Evolutionary conservation across 2,797 vertebrate genomes (phyloP).

Genomic region (Coccyzus lansbergi): DNA sequence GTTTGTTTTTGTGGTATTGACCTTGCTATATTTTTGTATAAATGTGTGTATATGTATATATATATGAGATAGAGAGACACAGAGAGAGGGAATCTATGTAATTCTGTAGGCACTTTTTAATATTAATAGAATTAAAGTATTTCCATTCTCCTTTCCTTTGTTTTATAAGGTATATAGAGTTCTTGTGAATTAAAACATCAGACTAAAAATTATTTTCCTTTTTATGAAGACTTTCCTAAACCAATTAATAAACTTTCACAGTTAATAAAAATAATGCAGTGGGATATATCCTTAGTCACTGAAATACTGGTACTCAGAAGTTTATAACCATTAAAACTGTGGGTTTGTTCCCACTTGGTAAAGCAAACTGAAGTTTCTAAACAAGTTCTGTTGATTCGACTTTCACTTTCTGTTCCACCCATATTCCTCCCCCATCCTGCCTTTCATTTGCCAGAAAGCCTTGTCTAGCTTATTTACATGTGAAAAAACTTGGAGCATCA

Average conservation of each 20-base stretch:
- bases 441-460: slow-evolving; percentile 79
- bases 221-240: neutral
- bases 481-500: slow-evolving; percentile 87
- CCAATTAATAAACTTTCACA: neutral
- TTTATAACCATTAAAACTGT: neutral
- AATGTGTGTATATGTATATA: neutral
- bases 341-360: neutral
- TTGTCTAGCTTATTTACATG: slow-evolving; percentile 91
- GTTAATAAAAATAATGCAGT: neutral
- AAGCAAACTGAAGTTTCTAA: slow-evolving; percentile 20
- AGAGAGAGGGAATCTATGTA: neutral
- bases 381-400: slow-evolving; percentile 15
- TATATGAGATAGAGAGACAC: neutral
- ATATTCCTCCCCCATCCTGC: slow-evolving; percentile 66
- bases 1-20: neutral
- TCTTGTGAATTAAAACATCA: neutral
- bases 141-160: neutral
- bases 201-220: neutral
- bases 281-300: neutral
- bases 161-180: neutral
- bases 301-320: neutral
- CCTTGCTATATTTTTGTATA: neutral
- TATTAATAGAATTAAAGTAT: neutral
- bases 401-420: slow-evolving; percentile 64
- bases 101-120: neutral